Evolutionary conservation across 2,113 vertebrate genomes (phyloP), one percentile per base, ranked within the genome.

Genomic region (Tangachromis dhanisi): DNA sequence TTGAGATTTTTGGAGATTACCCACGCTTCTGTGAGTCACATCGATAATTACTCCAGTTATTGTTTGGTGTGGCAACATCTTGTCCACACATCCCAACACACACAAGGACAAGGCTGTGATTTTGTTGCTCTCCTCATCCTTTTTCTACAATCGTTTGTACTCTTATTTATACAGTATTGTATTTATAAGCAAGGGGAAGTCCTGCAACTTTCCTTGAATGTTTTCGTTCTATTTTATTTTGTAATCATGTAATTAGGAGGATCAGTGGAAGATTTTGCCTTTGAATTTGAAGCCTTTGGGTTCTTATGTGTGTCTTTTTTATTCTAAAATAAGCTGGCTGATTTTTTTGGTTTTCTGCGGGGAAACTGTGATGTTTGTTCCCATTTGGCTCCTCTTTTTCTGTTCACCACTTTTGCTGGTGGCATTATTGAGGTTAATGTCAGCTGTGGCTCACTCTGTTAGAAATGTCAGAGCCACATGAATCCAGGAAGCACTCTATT

Each of bases 101-200:
- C 80, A 61, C 11, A 38, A 86, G 26, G 80, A 85, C 66, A 78
- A 87, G 84, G 87, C 82, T 89, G 87, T 83, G 85, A 89, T 92
- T 71, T 78, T 40, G 40, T 88, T 86, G 71, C 79, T 53, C 86
- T 61, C 78, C 59, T 40, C 29, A 24, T 85, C 3, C 86, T 63
- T 61, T 93, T 90, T 89, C 59, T 91, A 89, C 86, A 73, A 80
- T 86, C 17, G 83, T 95, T 94, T 95, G 26, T 94, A 90, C 81
- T 85, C 83, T 94, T 91, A 90, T 93, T 93, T 93, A 49, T 92
- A 94, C 86, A 73, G 54, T 91, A 80, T 83, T 55, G 81, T 86
- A 83, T 89, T 82, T 86, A 8, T 84, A 80, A 83, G 61, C 51
- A 61, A 89, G 83, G 66, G 88, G 73, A 86, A 42, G 76, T 53